Base-by-base conservation (phyloP, 1,140 invertebrate genomes). In the Eulimnadia texana region DNA sequence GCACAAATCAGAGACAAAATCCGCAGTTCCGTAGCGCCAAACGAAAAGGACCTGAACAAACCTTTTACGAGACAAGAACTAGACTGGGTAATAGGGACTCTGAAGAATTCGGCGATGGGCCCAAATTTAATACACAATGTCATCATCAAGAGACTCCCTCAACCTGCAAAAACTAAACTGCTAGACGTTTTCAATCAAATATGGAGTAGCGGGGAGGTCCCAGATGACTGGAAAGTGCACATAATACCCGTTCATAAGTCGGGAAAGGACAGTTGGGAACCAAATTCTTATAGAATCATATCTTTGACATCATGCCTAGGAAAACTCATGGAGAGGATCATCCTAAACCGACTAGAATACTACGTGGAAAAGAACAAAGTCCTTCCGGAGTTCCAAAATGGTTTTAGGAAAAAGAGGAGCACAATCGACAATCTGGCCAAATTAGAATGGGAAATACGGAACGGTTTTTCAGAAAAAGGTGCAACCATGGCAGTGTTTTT, bases 381-480 rank as follows among this genome's bases (percentile, higher is more conserved):
- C 3, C 25, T 64, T 0, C 58, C 57, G 2, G 19, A 33, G n/a
- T 29, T 27, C 22, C 66, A 67, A 63, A 60, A 51, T 20, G 60
- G 63, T 2, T 76, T 77, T 47, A 65, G 70, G 64, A 23, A 25
- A 24, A 55, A 57, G 10, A 70, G 72, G 27, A 68, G 61, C 11
- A 76, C 72, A 0, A 65, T 66, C 0, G 68, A 73, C 58, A 72
- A 74, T 62, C 22, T 74, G 2, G 54, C 67, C 0, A 58, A 69
- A 54, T 66, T 77, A 20, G 66, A 67, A 0, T 68, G 72, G 61
- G 59, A 70, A 47, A 69, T 75, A 1, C 63, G 58, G 1, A 33
- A 62, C 6, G 66, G 66, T 19, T 71, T 70, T 22, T 71, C 71
- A 54, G 65, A 66, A 63, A 68, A 70, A 2, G 60, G 68, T 25